Percentiles rank a stretch among this genome's conserved stretches.
Conservation (phyloP, 2,113 vertebrate genomes). For the Oostethus manadensis region DNA sequence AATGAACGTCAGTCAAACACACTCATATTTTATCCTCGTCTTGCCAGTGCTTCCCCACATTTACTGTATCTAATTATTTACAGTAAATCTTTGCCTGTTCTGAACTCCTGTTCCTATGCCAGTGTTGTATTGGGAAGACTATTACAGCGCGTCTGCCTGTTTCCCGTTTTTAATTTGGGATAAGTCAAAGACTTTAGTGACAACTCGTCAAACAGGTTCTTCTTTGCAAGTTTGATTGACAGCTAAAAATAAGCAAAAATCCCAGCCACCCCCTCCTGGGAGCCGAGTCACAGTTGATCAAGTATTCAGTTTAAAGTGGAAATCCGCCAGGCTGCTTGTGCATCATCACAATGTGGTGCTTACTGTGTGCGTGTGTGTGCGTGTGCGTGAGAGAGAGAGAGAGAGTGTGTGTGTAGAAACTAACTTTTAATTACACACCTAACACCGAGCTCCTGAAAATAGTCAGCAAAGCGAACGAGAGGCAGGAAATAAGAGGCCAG, state of each 20-base stretch:
- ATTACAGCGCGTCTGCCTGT: neutral
- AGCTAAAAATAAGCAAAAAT: conserved; percentile 14
- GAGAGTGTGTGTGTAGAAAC: neutral
- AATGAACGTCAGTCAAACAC: too few relatives aligned
- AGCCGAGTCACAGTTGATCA: conserved; percentile 26
- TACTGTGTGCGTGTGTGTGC: neutral
- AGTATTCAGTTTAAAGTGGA: conserved; percentile 32
- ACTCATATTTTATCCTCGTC: too few relatives aligned
- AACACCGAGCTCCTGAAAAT: conserved; percentile 12
- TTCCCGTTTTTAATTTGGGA: conserved; percentile 6
- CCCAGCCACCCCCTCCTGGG: conserved; percentile 22
- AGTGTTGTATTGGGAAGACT: too few relatives aligned
- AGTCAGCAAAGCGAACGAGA: conserved; percentile 8
- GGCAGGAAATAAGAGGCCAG: conserved; percentile 28
- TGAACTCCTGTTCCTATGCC: too few relatives aligned
- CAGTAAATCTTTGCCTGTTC: too few relatives aligned
- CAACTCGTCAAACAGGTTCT: conserved; percentile 17
- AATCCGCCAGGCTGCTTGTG: conserved; percentile 29
- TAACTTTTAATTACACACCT: conserved; percentile 29
- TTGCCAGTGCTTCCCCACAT: too few relatives aligned
- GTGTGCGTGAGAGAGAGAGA: too few relatives aligned
- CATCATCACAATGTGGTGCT: conserved; percentile 19
- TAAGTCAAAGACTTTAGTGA: neutral
- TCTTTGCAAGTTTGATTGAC: conserved; percentile 24
- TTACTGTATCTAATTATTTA: too few relatives aligned